phyloP scores from a whole-genome alignment of 1,140 invertebrate genomes.

The Odontomachus brunneus region DNA sequence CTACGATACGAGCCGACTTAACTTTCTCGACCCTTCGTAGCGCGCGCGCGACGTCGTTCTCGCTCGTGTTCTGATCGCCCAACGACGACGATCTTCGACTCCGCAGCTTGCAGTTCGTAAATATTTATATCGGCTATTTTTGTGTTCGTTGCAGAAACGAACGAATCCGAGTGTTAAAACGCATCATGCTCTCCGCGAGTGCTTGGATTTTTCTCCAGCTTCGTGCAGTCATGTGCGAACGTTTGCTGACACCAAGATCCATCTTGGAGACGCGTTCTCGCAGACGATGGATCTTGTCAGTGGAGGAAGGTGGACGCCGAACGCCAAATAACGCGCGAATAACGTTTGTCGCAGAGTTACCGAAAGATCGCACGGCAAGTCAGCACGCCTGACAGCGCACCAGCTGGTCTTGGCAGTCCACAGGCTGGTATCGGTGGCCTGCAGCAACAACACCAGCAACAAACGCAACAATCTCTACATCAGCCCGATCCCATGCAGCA shows the following conservation, averaged over 20 bases:
- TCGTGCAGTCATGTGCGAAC: too few relatives aligned
- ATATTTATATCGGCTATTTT: too few relatives aligned
- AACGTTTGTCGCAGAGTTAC: slow-evolving; percentile 81
- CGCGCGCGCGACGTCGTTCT: not conserved
- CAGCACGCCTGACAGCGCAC: slow-evolving; percentile 83
- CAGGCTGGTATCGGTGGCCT: slow-evolving; percentile 82
- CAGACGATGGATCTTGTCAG: too few relatives aligned
- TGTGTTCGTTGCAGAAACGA: not conserved
- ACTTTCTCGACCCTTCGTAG: slow-evolving; percentile 32
- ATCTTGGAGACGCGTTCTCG: not conserved
- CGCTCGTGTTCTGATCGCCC: not conserved
- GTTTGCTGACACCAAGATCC: not conserved
- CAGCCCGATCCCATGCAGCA: slow-evolving; percentile 84
- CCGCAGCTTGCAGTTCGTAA: too few relatives aligned
- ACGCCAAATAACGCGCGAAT: too few relatives aligned
- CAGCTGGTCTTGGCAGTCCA: slow-evolving; percentile 84
- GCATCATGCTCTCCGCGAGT: not conserved
- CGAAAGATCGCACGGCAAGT: slow-evolving; percentile 84
- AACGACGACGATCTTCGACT: too few relatives aligned
- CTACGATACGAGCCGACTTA: slow-evolving; percentile 32
- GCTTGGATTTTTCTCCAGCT: not conserved
- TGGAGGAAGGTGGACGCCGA: too few relatives aligned
- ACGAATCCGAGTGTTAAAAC: not conserved
- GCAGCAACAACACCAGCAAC: slow-evolving; percentile 80
- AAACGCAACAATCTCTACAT: slow-evolving; percentile 79